Conservation (phyloP, 2,888 invertebrate genomes). For the Hyles lineata region DNA sequence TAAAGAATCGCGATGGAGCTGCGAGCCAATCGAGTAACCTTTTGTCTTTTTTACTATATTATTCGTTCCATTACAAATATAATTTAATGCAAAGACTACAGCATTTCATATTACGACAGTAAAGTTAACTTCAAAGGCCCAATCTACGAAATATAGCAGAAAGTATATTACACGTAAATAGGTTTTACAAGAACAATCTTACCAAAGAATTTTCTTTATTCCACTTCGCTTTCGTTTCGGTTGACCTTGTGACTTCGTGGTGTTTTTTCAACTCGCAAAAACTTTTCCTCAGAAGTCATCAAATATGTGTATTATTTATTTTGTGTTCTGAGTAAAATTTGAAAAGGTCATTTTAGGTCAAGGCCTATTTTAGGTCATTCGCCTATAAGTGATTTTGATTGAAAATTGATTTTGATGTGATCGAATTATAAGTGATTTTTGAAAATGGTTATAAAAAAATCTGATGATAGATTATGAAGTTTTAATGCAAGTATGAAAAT, state of each 20-base stretch:
- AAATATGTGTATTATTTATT: slow-evolving; percentile 13
- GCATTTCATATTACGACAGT: background rate
- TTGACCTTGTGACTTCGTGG: slow-evolving; percentile 3
- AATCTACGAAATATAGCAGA: background rate
- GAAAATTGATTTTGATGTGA: no score
- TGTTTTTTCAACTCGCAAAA: background rate
- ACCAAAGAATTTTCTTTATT: slow-evolving; percentile 12
- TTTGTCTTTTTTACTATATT: no score
- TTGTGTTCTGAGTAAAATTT: background rate
- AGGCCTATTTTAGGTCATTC: background rate
- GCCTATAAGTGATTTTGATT: background rate
- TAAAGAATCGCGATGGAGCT: no score
- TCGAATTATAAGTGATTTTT: no score
- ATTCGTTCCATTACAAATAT: no score
- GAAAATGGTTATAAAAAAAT: no score
- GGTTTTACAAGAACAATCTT: slow-evolving; percentile 7
- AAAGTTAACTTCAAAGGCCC: background rate
- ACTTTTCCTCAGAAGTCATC: slow-evolving; percentile 9
- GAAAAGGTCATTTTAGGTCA: background rate
- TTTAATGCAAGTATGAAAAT: no score
- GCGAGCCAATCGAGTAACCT: no score
- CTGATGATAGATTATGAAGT: no score
- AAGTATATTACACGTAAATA: background rate
- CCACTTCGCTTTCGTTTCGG: background rate
- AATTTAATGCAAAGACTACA: no score